A percentile compares a stretch with the other conserved stretches of the same genome.
phyloP scores from a whole-genome alignment of 2,113 vertebrate genomes.

The Australoheros scitulus region DNA sequence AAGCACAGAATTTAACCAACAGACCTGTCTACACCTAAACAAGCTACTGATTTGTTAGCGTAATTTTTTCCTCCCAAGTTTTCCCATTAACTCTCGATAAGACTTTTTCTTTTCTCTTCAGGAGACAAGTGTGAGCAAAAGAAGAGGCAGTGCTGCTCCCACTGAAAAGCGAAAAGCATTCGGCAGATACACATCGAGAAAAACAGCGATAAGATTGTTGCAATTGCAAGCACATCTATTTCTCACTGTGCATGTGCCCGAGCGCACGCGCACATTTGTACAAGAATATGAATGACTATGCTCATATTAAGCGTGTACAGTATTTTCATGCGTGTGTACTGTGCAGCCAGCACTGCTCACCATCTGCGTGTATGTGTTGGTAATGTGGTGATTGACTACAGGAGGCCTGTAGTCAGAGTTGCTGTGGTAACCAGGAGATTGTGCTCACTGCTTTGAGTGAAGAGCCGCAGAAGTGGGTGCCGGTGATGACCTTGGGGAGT shows the following conservation, averaged over 20 bases:
- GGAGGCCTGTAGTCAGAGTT: constrained; percentile 64
- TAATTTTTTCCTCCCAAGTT: background rate
- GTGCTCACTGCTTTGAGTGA: constrained; percentile 45
- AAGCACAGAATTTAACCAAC: background rate
- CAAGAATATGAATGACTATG: background rate
- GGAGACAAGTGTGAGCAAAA: constrained; percentile 10
- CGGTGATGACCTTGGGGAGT: constrained; percentile 69
- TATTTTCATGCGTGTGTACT: background rate
- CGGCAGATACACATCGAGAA: constrained; percentile 24
- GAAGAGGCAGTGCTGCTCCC: background rate
- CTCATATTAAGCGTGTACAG: constrained; percentile 7
- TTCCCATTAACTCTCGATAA: constrained; percentile 6
- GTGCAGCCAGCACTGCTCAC: constrained; percentile 22
- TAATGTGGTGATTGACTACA: constrained; percentile 53
- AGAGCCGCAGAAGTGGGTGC: constrained; percentile 56
- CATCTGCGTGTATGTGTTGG: constrained; percentile 53
- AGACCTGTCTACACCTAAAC: background rate
- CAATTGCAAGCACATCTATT: background rate
- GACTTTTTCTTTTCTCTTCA: background rate
- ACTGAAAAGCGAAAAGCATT: background rate
- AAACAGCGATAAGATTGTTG: constrained; percentile 26
- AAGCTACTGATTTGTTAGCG: background rate
- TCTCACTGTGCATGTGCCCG: background rate
- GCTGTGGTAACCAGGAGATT: constrained; percentile 73
- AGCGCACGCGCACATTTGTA: background rate